Evolutionary conservation across 2,113 vertebrate species (phyloP).

Genomic region (Semicossyphus pulcher): DNA sequence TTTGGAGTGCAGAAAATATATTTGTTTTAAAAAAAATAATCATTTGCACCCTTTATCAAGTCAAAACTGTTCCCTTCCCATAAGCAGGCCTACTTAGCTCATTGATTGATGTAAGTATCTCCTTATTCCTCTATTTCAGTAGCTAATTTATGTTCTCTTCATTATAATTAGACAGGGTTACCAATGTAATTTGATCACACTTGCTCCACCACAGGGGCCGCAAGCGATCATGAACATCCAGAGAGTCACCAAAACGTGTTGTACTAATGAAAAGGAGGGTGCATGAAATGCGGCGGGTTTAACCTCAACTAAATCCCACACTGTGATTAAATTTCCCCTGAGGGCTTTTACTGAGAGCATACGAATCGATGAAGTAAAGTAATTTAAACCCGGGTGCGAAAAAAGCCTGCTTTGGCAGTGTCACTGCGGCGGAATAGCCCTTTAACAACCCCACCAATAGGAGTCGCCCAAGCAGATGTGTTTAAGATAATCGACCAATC

Average conservation of each 20-base stretch:
- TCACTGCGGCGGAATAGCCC: constrained; percentile 34
- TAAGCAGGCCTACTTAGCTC: background rate
- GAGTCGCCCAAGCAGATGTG: constrained; percentile 38
- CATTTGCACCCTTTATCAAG: background rate
- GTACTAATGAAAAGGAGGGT: constrained; percentile 35
- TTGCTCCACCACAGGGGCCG: background rate
- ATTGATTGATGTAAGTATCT: constrained; percentile 14
- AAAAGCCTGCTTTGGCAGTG: background rate
- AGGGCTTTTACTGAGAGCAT: constrained; percentile 58
- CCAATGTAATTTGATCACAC: constrained; percentile 17
- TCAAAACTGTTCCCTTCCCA: background rate
- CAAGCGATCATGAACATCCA: constrained; percentile 1
- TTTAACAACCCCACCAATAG: constrained; percentile 67
- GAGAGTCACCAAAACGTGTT: background rate
- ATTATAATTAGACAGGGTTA: constrained; percentile 1
- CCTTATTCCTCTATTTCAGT: constrained; percentile 23
- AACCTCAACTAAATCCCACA: constrained; percentile 34
- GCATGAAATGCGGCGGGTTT: constrained; percentile 52
- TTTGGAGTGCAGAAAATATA: too few relatives aligned
- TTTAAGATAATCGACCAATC: constrained; percentile 59
- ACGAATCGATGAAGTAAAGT: constrained; percentile 68
- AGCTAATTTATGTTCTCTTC: constrained; percentile 21
- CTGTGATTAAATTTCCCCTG: constrained; percentile 61
- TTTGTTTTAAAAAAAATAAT: too few relatives aligned
- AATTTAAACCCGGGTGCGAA: constrained; percentile 48